phyloP scores from a whole-genome alignment of 2,888 invertebrate species.

The Cerastis leucographa region DNA sequence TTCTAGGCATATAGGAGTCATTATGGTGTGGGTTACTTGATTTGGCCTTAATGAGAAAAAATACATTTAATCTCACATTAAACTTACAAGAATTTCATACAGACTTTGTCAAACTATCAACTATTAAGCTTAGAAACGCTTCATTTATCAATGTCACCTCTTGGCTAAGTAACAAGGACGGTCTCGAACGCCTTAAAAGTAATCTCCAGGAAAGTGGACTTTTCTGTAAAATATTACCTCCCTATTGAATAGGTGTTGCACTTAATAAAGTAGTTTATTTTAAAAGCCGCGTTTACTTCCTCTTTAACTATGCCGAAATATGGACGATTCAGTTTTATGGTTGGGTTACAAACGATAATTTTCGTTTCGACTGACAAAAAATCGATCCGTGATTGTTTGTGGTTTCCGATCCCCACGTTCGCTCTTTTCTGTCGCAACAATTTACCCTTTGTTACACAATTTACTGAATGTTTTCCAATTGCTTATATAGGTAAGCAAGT shows the following conservation, averaged over 20 bases:
- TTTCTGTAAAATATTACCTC: conserved; percentile 11
- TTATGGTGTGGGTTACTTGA: neutral
- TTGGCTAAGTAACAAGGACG: conserved; percentile 45
- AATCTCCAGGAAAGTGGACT: conserved; percentile 11
- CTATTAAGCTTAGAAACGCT: conserved; percentile 51
- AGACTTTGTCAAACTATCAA: conserved; percentile 1
- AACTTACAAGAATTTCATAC: neutral
- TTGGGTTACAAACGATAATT: neutral
- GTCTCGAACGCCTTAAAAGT: conserved; percentile 32
- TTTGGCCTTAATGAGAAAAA: neutral
- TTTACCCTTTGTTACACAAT: neutral
- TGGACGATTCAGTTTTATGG: neutral
- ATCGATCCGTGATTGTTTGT: conserved; percentile 1
- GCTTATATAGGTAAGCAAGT: neutral
- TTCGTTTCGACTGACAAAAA: neutral
- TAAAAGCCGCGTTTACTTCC: neutral
- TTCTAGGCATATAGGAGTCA: neutral
- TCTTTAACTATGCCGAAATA: conserved; percentile 5
- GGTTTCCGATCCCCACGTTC: neutral
- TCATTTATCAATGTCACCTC: conserved; percentile 57
- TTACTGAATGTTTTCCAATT: conserved; percentile 1
- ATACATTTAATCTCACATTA: neutral
- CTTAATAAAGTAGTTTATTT: neutral
- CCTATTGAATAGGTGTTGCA: neutral
- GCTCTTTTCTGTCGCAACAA: neutral